Base-by-base conservation (phyloP, 2,888 invertebrate species). In the Taphrorychus bicolor region DNA sequence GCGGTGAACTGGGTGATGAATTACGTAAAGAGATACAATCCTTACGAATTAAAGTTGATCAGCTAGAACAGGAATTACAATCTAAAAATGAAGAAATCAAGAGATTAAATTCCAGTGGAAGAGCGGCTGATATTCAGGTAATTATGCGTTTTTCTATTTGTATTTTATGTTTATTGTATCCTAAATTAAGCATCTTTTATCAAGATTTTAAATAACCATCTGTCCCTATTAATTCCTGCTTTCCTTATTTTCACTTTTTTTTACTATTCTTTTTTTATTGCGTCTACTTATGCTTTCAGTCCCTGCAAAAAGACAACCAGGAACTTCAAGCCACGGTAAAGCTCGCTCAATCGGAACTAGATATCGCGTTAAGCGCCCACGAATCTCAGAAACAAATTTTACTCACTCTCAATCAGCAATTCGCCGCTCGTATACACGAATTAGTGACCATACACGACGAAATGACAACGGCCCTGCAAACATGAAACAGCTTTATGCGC, bases 61-160 rank as follows among this genome's bases (percentile, higher is more conserved):
- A 91, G 75, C 83, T 94, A 66, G 94, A 95, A 79, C 87, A 89
- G 14, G 94, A 95, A 79, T 80, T 95, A 58, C 90, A 92, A 77
- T 88, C 88, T 78, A 93, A 94, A 83, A 94, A 93, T 79, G 90
- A 92, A 69, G 95, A 95, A 83, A 84, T 94, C 62, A 90, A 89
- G 79, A 83, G 86, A 73, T 74, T 89, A 77, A 74, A 86, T 81
- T 78, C 84, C n/a, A 73, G 76, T 22, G 78, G 78, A 24, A 80
- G 79, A 73, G 69, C 76, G 19, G 73, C 77, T 3, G 82, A 82
- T 66, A 70, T 77, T 18, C 77, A 78, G 73, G 69, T 69, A 68
- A 56, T 23, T 4, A n/a, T n/a, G n/a, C n/a, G n/a, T n/a, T 18
- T 41, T 11, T 48, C 48, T 16, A 48, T n/a, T n/a, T n/a, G n/a